Evolutionary conservation across 2,113 vertebrate species (phyloP).

Genomic region (Mystacornis crossleyi): DNA sequence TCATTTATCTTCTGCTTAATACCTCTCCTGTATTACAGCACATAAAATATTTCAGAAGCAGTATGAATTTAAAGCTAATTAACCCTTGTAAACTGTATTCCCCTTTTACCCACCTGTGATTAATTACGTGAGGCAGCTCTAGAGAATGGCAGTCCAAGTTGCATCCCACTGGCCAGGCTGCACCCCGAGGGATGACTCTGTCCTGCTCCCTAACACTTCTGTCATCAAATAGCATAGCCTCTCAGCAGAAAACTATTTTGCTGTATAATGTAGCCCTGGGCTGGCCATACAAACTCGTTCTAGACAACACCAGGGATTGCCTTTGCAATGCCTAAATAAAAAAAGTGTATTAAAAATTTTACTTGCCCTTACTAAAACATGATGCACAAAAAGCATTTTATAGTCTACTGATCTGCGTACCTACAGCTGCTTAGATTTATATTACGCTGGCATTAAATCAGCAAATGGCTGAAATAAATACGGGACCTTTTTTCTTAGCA

Average conservation of each 20-base stretch:
- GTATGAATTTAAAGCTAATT: background rate
- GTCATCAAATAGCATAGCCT: background rate
- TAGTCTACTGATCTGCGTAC: background rate
- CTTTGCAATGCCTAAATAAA: background rate
- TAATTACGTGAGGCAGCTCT: background rate
- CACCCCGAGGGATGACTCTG: accelerated
- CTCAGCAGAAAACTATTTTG: background rate
- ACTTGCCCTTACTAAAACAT: background rate
- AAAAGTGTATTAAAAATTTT: background rate
- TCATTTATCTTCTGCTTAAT: background rate
- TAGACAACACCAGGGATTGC: background rate
- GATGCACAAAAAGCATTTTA: background rate
- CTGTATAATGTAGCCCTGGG: background rate
- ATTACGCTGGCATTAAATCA: background rate
- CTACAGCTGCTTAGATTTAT: background rate
- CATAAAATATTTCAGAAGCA: background rate
- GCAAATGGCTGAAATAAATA: background rate
- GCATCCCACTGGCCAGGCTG: background rate
- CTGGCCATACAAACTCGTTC: background rate
- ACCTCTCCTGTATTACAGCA: background rate
- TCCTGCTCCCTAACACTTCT: background rate
- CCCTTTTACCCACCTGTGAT: background rate
- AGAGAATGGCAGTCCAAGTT: background rate
- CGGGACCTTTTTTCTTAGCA: background rate
- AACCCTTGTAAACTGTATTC: background rate